Base-by-base conservation (phyloP, 2,113 vertebrate species). In the Puma concolor region DNA sequence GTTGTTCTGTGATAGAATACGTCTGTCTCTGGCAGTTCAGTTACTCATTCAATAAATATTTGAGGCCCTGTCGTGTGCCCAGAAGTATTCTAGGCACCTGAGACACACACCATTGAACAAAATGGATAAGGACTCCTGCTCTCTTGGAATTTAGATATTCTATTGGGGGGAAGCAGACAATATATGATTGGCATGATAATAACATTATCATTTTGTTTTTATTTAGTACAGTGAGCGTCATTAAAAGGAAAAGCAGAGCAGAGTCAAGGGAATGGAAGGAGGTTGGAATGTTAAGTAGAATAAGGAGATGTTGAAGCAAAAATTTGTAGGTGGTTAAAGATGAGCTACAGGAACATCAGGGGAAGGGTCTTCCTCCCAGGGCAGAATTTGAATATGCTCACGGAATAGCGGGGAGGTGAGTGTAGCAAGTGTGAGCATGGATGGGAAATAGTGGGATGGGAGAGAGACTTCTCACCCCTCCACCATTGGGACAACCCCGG, bases 1-100 rank as follows among this genome's bases (percentile, higher is more conserved):
- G n/a, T 77, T 60, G n/a, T 41, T 71, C 38, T 95, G 36, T 76
- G 84, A 36, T 14, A 52, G 29, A 50, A 33, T 19, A 33, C 36
- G 52, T 93, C 19, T 27, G 2, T 69, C 69, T 79, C 23, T 88
- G 27, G 50, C 17, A 23, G 2, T 85, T 66, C 66, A 80, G 21
- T 88, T 90, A 72, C n/a, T 96, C 31, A 74, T 38, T 96, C 36
- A 82, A 33, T 72, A 95, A 36, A 69, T 33, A 94, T 36, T 41
- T 81, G 63, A 89, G 76, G 36, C 15, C 31, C 71, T 69, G 0
- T 10, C 54, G 1, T 77, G 36, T 87, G 23, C 86, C 44, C 76
- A 48, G 21, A 72, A 23, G 76, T 86, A 14, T 48, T 81, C 36
- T 50, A n/a, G 41, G 74, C 13, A 10, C 8, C 60, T 79, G 74